Evolutionary conservation across 2,113 vertebrate genomes (phyloP).

Genomic region (Caracal caracal): DNA sequence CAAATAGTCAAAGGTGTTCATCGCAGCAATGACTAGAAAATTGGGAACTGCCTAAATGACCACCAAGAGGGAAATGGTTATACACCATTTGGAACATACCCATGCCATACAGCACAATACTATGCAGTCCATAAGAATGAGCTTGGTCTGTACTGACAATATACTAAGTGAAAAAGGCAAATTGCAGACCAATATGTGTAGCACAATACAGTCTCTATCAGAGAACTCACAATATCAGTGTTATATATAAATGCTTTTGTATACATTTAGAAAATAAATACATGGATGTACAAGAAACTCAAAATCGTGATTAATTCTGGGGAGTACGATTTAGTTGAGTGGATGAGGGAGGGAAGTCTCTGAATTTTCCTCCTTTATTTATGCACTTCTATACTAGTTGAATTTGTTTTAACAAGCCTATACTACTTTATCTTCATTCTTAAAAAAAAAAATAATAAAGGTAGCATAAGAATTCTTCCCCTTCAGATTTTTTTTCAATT

Average conservation of each 20-base stretch:
- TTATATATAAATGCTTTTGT: not conserved
- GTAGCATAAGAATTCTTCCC: not conserved
- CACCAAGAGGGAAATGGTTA: not conserved
- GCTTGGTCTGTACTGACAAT: not conserved
- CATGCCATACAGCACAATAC: not conserved
- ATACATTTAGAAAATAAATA: conserved; percentile 17
- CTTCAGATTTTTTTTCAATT: not conserved
- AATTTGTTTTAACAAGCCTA: not conserved
- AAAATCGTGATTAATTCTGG: not conserved
- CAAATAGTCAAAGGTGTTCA: not conserved
- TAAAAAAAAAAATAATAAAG: not conserved
- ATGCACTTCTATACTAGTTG: not conserved
- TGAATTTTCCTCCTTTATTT: not conserved
- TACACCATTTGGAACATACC: not conserved
- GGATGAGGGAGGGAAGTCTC: not conserved
- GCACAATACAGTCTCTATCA: not conserved
- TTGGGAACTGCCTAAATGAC: not conserved
- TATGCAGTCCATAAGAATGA: not conserved
- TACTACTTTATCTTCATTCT: not conserved
- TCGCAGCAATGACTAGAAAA: not conserved
- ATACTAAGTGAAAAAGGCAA: not conserved
- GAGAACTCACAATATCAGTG: not conserved
- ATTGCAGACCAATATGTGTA: not conserved
- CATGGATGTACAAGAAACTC: not conserved
- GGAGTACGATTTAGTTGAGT: not conserved